Evolutionary conservation across 2,888 invertebrate species (phyloP), one percentile per base, ranked within the genome.

Genomic region (Octonoba sinensis): DNA sequence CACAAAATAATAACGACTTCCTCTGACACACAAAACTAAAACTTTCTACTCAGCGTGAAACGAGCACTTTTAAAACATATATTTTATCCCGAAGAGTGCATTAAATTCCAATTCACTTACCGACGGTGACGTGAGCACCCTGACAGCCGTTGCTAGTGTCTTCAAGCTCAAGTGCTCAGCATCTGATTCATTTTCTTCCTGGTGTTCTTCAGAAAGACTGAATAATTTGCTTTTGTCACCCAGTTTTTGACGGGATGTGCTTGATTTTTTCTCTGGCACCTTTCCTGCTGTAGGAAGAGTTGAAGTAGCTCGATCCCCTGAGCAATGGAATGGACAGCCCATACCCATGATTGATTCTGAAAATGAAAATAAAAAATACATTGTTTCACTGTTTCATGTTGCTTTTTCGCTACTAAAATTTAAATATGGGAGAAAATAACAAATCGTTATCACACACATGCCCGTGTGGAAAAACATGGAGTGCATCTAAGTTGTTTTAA

Each of bases 321-420:
- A 72, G 57, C 83, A 83, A 18, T 77, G 76, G 49, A 83, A 83
- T 3, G 83, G 83, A 57, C 83, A 83, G 18, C 83, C 83, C 77
- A 83, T 83, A 12, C 83, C 83, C 83, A 83, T 83, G 44, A 20
- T 20, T 15, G 15, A 16, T 18, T 20, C 75, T 76, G 51, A 4
- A 51, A 27, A 49, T 12, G 22, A 20, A 57, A 24, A 60, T 36
- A 54, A 18, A 11, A 12, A 4, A 54, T 11, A 20, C n/a, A 6
- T 54, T 54, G 18, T 54, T 8, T 54, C 18, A 18, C 15, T n/a
- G 1, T 54, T 18, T 54, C 18, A 8, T 16, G 18, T 15, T 54
- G 18, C 8, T 54, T 18, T 18, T 2, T 6, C 1, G n/a, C 15
- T 11, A 54, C 2, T 1, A 54, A 54, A 4, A 16, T 54, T 18